Evolutionary conservation across 2,797 vertebrate genomes (phyloP).

Genomic region (Linurgus olivaceus): DNA sequence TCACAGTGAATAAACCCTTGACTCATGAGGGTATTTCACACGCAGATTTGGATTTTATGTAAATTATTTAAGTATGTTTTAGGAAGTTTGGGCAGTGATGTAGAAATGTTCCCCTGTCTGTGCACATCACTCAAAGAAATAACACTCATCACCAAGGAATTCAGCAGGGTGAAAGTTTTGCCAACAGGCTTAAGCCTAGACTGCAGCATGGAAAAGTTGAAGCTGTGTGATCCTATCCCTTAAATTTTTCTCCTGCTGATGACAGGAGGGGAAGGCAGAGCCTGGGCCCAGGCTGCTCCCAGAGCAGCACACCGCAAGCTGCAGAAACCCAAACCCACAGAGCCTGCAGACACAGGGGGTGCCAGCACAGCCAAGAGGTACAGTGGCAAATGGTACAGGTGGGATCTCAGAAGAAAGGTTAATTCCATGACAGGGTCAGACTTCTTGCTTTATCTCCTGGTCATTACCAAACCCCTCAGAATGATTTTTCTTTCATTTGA

Average conservation of each 20-base stretch:
- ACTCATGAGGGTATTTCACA: conserved; percentile 41
- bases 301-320: background rate
- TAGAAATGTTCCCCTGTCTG: conserved; percentile 9
- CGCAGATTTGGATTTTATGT: conserved; percentile 45
- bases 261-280: background rate
- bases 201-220: background rate
- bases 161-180: background rate
- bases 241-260: background rate
- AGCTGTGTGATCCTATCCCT: background rate
- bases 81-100: conserved; percentile 15
- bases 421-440: background rate
- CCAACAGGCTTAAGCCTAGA: background rate
- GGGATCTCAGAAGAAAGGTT: background rate
- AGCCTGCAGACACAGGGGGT: accelerated
- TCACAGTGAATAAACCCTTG: conserved; percentile 10
- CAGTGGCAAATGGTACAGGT: background rate
- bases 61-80: conserved; percentile 45
- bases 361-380: background rate
- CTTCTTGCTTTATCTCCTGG: background rate
- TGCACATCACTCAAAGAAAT: background rate
- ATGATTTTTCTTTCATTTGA: background rate
- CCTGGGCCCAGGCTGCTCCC: background rate
- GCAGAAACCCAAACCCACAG: background rate
- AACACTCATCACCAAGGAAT: background rate
- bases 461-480: background rate